A percentile compares a stretch with the other conserved stretches of the same genome.
These are phyloP conservation scores for Macrosiphum euphorbiae DNA, from an alignment of 2,888 invertebrate species.

Conservation along the genomic window DNA sequence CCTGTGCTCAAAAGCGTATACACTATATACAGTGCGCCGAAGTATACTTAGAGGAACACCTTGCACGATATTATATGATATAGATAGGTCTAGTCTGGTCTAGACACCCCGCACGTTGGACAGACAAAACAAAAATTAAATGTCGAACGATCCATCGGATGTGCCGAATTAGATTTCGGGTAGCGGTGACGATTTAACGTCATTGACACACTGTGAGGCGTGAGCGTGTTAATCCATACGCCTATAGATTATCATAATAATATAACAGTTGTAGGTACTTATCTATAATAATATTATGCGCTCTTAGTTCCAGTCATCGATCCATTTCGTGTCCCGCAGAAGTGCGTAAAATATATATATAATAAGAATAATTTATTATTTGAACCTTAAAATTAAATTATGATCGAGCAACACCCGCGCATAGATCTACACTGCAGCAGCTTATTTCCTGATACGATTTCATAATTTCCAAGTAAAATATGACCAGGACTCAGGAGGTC, in stretches of 20 bases:
- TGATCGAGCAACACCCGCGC: background rate
- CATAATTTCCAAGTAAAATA: too few relatives aligned
- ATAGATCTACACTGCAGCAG: too few relatives aligned
- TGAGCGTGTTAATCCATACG: background rate
- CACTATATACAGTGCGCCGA: too few relatives aligned
- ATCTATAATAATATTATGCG: background rate
- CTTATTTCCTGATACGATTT: too few relatives aligned
- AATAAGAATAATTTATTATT: background rate
- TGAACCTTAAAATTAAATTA: background rate
- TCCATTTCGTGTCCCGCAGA: background rate
- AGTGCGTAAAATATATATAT: background rate
- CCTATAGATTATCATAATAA: too few relatives aligned
- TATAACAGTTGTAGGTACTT: background rate
- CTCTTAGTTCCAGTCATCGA: background rate
- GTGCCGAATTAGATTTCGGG: background rate
- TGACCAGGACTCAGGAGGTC: too few relatives aligned
- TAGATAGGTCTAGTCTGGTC: background rate
- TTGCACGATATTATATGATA: background rate
- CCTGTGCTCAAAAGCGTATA: background rate
- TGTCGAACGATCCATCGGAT: background rate
- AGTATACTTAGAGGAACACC: background rate
- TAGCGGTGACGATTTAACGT: background rate
- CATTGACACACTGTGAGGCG: conserved; percentile 22
- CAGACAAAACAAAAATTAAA: too few relatives aligned
- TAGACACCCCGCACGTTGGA: background rate